Conservation (phyloP, 2,113 vertebrate genomes). For the Delphinus delphis region DNA sequence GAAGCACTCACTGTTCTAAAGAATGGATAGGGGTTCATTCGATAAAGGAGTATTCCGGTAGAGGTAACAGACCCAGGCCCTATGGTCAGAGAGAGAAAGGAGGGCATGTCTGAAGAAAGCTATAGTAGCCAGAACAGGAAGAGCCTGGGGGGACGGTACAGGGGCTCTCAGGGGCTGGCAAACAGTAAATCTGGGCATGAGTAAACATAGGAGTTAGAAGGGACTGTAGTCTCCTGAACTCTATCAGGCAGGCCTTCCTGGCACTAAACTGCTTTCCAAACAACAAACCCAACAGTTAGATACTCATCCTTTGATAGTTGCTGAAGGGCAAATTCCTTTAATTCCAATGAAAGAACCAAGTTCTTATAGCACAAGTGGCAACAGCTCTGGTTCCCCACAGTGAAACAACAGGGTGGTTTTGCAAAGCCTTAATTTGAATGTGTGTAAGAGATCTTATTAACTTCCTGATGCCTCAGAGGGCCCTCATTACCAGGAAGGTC, state of each 20-base stretch:
- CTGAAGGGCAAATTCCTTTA: slow-evolving; percentile 70
- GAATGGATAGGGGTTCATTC: neutral
- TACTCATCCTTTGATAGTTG: slow-evolving; percentile 68
- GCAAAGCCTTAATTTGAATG: neutral
- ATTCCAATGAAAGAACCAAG: slow-evolving; percentile 62
- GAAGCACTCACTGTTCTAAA: neutral
- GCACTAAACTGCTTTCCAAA: slow-evolving; percentile 60
- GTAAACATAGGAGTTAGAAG: slow-evolving; percentile 6
- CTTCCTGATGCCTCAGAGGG: neutral
- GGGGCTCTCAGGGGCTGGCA: neutral
- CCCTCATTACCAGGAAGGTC: neutral
- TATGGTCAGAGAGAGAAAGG: neutral
- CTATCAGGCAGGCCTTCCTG: slow-evolving; percentile 18
- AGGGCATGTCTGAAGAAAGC: neutral
- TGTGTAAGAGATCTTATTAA: neutral
- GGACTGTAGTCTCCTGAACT: slow-evolving; percentile 1
- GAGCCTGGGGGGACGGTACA: neutral
- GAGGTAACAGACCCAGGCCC: neutral
- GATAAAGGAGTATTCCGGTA: neutral
- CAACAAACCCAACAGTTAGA: slow-evolving; percentile 62
- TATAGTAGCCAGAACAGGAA: neutral
- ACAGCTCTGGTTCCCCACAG: slow-evolving; percentile 26
- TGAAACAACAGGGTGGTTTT: slow-evolving; percentile 21
- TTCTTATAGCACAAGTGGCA: slow-evolving; percentile 53
- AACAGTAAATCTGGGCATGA: neutral